Evolutionary conservation across 92 coral and sea anemone genomes (phyloP), one percentile per base, ranked within the genome.

Genomic region (Siderastrea radians): DNA sequence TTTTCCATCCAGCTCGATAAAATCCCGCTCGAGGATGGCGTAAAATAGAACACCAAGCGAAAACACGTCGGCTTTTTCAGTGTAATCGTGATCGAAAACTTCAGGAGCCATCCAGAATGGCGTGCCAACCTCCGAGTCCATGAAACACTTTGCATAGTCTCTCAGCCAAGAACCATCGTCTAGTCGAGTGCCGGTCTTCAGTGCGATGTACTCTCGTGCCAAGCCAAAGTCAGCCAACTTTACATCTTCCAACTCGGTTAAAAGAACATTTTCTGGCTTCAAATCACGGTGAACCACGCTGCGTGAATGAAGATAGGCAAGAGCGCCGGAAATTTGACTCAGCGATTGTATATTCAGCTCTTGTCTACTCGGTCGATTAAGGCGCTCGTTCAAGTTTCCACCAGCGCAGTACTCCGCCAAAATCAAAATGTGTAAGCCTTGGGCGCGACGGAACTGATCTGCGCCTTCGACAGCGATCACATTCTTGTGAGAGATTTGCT

Each of bases 201-300:
- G 74, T 70, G 88, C 59, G 50, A 74, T 73, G 81, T 17, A 84
- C 44, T 72, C 73, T 90, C 73, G 90, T n/a, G 95, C 77, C 47
- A 95, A 76, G n/a, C 96, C 96, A 77, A 91, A 95, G 72, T 95
- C 98, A 5, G 90, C 90, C 74, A 95, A 66, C 68, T 95, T 95
- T 4, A 89, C 80, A 62, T 92, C 93, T 44, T 90, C 90, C 8
- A 61, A 89, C 5, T 78, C 74, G 5, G 92, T 85, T 58, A 95
- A 63, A 1, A 96, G 97, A 44, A 96, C 88, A 63, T 96, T 93
- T 54, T 93, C 95, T 2, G 95, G 72, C 75, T 93, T 93, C 73
- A 93, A 77, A 59, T 92, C 95, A 49, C 91, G 92, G 79, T 94
- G 94, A 65, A 94, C 82, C 51, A 93, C 83, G 8, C 62, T 49